phyloP scores from a whole-genome alignment of 2,888 invertebrate genomes.

The Boloria euphrosyne region DNA sequence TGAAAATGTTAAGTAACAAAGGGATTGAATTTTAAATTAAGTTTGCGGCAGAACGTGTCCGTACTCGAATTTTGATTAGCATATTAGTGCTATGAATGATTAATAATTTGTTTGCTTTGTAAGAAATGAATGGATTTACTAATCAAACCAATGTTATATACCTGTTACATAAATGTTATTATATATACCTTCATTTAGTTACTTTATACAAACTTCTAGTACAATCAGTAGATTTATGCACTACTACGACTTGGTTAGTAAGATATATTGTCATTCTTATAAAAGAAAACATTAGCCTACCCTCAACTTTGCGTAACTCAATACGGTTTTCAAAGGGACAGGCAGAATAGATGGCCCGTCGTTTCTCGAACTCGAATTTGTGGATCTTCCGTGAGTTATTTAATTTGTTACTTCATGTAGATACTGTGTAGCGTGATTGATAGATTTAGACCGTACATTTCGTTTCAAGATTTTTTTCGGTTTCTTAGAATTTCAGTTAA shows the following conservation, averaged over 20 bases:
- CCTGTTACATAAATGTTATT: neutral
- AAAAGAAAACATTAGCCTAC: constrained; percentile 29
- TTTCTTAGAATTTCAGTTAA: neutral
- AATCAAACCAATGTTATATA: neutral
- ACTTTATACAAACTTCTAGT: neutral
- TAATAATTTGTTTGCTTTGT: constrained; percentile 24
- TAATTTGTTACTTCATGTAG: constrained; percentile 67
- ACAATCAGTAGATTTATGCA: neutral
- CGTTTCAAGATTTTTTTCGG: neutral
- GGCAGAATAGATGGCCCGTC: constrained; percentile 73
- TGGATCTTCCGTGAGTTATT: constrained; percentile 77
- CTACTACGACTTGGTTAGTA: neutral
- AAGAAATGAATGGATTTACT: neutral
- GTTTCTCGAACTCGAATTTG: constrained; percentile 66
- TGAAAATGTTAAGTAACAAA: constrained; percentile 33
- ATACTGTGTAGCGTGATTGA: constrained; percentile 40
- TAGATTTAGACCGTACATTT: constrained; percentile 18
- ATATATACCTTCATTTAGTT: neutral
- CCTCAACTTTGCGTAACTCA: constrained; percentile 42
- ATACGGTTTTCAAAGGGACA: constrained; percentile 62
- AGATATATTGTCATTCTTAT: constrained; percentile 18
- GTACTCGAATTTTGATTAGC: constrained; percentile 26
- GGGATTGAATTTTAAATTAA: constrained; percentile 35
- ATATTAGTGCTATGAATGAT: constrained; percentile 27
- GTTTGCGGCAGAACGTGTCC: constrained; percentile 26